Base-by-base conservation (phyloP, 2,888 invertebrate species). In the Zygothrica quintamaculata region DNA sequence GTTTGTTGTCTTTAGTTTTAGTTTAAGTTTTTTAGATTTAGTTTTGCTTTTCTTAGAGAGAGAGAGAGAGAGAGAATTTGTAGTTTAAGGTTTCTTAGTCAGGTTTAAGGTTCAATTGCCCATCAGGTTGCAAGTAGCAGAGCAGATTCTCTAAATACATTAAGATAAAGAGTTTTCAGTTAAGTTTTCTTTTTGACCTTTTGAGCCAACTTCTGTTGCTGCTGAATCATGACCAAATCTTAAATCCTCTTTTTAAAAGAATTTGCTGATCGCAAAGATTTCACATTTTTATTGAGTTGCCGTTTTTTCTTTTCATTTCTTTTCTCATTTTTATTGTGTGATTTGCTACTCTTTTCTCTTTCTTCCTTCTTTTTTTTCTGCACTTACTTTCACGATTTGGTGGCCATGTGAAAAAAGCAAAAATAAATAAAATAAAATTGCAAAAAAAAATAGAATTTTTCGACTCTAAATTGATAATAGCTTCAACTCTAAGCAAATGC, bases 401-500 rank as follows among this genome's bases (percentile, higher is more conserved):
- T 40, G 31, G 44, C 25, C 44, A 36, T 36, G 40, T 46, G 3
- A 12, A 12, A 31, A 22, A 22, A n/a, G n/a, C n/a, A n/a, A n/a
- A n/a, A n/a, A n/a, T n/a, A n/a, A n/a, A n/a, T n/a, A n/a, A n/a
- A n/a, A n/a, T n/a, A n/a, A n/a, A n/a, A n/a, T n/a, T n/a, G 18
- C 18, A 22, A 22, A 22, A 3, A 39, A 25, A 31, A 34, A 12
- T 13, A 16, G 13, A 46, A n/a, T 34, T 61, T 12, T n/a, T 18
- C 47, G 46, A 40, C 11, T 64, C 53, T 12, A 44, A 67, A 76
- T 65, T 82, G 65, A 75, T 67, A 80, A 84, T 75, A 22, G 31
- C 48, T 31, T 18, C 56, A 60, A n/a, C n/a, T n/a, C n/a, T n/a
- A 86, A 79, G 87, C 84, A 80, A 86, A 86, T 71, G 87, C n/a